These are phyloP conservation scores for Ptilodon capucinus DNA, from an alignment of 2,888 invertebrate genomes.

Conservation along the genomic window DNA sequence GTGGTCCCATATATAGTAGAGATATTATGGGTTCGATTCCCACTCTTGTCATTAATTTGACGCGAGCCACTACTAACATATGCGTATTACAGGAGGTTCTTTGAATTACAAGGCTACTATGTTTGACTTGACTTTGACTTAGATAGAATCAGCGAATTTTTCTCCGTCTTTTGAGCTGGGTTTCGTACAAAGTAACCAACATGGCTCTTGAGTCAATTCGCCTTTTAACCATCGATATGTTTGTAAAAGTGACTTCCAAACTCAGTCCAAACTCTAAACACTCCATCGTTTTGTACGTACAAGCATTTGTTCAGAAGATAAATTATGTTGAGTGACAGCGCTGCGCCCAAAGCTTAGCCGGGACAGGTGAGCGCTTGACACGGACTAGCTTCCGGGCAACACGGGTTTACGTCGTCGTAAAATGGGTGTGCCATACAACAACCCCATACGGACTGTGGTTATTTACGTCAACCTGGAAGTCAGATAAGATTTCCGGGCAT, in stretches of 20 bases:
- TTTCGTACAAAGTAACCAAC: too few species aligned
- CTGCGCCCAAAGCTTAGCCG: constrained; percentile 10
- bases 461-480: constrained; percentile 7
- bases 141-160: too few species aligned
- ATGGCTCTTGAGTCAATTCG: too few species aligned
- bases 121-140: too few species aligned
- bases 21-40: too few species aligned
- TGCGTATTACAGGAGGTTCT: too few species aligned
- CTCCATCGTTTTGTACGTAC: neutral
- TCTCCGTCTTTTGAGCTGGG: too few species aligned
- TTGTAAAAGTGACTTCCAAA: neutral
- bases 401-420: constrained; percentile 41
- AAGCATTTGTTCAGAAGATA: constrained; percentile 1
- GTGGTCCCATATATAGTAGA: too few species aligned
- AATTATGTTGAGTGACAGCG: neutral
- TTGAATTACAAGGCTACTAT: too few species aligned
- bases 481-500: constrained; percentile 22
- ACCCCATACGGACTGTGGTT: constrained; percentile 20
- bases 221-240: neutral
- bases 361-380: constrained; percentile 24
- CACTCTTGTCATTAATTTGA: too few species aligned
- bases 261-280: neutral
- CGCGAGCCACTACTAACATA: too few species aligned
- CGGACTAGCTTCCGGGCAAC: constrained; percentile 21
- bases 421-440: constrained; percentile 21